Evolutionary conservation across 2,888 invertebrate genomes (phyloP).

Genomic region (Deilephila porcellus): DNA sequence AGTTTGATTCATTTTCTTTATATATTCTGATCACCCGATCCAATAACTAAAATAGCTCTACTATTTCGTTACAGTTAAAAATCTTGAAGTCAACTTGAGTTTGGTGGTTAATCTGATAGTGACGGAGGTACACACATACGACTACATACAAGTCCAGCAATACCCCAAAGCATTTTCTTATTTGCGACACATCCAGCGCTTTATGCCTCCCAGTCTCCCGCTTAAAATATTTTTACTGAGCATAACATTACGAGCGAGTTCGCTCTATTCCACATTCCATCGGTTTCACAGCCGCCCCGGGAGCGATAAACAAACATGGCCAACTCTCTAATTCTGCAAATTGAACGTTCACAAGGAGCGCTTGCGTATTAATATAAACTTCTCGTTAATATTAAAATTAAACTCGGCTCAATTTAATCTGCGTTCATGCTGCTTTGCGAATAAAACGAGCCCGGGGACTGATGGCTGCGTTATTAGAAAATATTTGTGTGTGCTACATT

Average conservation of each 20-base stretch:
- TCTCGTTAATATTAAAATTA: conserved; percentile 22
- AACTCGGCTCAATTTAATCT: conserved; percentile 7
- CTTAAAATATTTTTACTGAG: conserved; percentile 12
- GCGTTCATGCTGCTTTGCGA: background rate
- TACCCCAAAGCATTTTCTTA: background rate
- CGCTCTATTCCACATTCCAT: conserved; percentile 6
- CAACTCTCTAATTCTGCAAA: conserved; percentile 14
- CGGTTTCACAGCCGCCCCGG: conserved; percentile 7
- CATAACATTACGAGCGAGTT: conserved; percentile 7
- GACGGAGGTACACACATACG: no score
- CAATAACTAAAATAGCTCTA: no score
- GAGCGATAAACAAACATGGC: conserved; percentile 5
- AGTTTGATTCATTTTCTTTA: no score
- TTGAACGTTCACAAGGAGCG: background rate
- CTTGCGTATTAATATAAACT: conserved; percentile 8
- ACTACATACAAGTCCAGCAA: no score
- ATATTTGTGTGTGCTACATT: background rate
- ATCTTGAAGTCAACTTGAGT: no score
- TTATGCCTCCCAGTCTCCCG: background rate
- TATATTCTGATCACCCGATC: no score
- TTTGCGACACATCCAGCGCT: background rate
- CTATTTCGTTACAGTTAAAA: no score
- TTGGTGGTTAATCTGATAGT: no score
- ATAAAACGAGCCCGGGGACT: background rate
- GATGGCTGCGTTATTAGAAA: background rate